Percentiles rank a stretch among this genome's conserved stretches.
Conservation (phyloP, 2,797 vertebrate species). For the Hapalemur alaotrensis region DNA sequence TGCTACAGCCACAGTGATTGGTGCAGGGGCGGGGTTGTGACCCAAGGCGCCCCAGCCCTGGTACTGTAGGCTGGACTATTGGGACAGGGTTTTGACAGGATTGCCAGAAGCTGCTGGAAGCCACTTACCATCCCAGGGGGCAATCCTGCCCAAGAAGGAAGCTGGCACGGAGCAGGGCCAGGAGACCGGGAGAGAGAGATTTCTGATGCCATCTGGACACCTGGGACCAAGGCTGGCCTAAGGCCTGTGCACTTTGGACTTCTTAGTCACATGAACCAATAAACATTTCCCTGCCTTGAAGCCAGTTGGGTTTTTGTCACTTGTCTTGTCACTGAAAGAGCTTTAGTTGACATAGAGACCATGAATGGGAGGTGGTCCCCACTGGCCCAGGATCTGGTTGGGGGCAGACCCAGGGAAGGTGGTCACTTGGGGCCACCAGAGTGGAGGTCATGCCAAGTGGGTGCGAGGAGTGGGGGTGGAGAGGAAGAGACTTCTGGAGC, state of each 20-base stretch:
- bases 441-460: not conserved
- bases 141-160: not conserved
- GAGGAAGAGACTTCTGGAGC: not conserved
- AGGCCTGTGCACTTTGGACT: not conserved
- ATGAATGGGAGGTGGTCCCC: not conserved
- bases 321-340: not conserved
- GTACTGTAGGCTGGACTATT: not conserved
- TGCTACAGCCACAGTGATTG: not conserved
- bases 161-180: not conserved
- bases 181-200: not conserved
- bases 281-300: not conserved
- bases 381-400: not conserved
- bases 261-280: not conserved
- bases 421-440: not conserved
- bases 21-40: not conserved
- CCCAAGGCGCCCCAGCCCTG: not conserved
- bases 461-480: accelerated
- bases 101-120: not conserved
- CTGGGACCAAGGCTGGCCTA: not conserved
- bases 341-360: not conserved
- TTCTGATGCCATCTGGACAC: not conserved
- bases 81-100: not conserved
- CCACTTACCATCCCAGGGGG: too few species aligned
- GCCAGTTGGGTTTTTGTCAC: not conserved
- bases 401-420: not conserved